Conservation (phyloP, 1,140 invertebrate species). For the Platorchestia sp. region DNA sequence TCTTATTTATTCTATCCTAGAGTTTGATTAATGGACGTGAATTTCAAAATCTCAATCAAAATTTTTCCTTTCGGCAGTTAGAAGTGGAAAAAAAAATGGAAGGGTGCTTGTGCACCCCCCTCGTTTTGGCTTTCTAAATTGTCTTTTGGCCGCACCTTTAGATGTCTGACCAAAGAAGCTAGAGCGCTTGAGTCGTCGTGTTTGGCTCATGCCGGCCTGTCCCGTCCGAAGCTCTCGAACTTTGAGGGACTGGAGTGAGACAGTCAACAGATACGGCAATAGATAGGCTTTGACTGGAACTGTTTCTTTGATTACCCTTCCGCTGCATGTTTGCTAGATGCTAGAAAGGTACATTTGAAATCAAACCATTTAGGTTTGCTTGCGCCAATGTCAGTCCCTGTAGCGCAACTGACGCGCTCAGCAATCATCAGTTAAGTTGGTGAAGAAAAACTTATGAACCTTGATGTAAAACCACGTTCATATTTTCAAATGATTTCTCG, state of each 20-base stretch:
- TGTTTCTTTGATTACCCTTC: constrained; percentile 14
- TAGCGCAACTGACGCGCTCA: too few relatives aligned
- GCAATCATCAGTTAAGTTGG: too few relatives aligned
- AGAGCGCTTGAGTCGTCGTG: constrained; percentile 44
- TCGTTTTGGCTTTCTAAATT: constrained; percentile 32
- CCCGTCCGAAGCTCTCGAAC: constrained; percentile 45
- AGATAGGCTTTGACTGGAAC: constrained; percentile 51
- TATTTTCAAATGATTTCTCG: too few relatives aligned
- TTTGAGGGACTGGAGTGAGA: constrained; percentile 43
- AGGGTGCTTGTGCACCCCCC: not conserved
- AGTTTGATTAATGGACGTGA: constrained; percentile 16
- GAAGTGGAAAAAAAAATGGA: not conserved
- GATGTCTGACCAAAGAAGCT: constrained; percentile 45
- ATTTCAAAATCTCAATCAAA: not conserved
- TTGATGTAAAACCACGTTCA: too few relatives aligned
- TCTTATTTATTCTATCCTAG: constrained; percentile 52
- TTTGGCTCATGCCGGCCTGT: constrained; percentile 44
- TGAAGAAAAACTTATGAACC: too few relatives aligned
- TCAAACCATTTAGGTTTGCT: too few relatives aligned
- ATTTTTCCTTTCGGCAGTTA: not conserved
- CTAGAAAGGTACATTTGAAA: too few relatives aligned
- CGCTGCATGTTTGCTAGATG: not conserved
- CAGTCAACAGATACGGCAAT: constrained; percentile 53
- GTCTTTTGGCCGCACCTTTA: constrained; percentile 29
- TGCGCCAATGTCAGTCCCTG: too few relatives aligned